Percentiles rank a stretch among this genome's conserved stretches.
phyloP scores from a whole-genome alignment of 2,888 invertebrate species.

The Augiades crinisus region DNA sequence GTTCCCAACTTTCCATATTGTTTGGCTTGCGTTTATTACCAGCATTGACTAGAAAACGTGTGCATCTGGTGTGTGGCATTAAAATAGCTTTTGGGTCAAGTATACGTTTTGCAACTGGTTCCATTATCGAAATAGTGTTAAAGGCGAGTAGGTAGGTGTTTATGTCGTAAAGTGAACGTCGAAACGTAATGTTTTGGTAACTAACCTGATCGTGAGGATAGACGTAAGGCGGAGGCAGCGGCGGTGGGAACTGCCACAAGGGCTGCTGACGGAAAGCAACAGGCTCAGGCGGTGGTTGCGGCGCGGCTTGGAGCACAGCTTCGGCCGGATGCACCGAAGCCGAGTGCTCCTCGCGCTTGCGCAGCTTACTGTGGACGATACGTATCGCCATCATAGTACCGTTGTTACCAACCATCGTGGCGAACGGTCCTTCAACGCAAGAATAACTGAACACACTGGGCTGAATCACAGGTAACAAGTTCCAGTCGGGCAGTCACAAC shows the following conservation, averaged over 20 bases:
- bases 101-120: constrained; percentile 58
- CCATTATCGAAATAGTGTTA: constrained; percentile 48
- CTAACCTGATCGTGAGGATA: constrained; percentile 90
- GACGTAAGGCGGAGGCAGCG: constrained; percentile 89
- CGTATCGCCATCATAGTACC: constrained; percentile 94
- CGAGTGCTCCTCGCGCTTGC: constrained; percentile 91
- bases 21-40: constrained; percentile 39
- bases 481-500: constrained; percentile 80
- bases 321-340: constrained; percentile 86
- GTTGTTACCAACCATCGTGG: constrained; percentile 91
- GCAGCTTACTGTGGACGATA: constrained; percentile 94
- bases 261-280: constrained; percentile 85
- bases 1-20: constrained; percentile 58
- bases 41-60: constrained; percentile 44
- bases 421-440: constrained; percentile 67
- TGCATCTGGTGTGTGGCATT: constrained; percentile 47
- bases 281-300: constrained; percentile 75
- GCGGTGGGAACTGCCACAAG: constrained; percentile 92
- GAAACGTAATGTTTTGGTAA: constrained; percentile 37
- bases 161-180: constrained; percentile 30
- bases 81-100: constrained; percentile 67
- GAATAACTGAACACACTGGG: constrained; percentile 74
- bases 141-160: constrained; percentile 26
- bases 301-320: constrained; percentile 83
- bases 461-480: constrained; percentile 74